A percentile compares a stretch with the other conserved stretches of the same genome.
Conservation (phyloP, 2,888 invertebrate species). For the Cerastis leucographa region DNA sequence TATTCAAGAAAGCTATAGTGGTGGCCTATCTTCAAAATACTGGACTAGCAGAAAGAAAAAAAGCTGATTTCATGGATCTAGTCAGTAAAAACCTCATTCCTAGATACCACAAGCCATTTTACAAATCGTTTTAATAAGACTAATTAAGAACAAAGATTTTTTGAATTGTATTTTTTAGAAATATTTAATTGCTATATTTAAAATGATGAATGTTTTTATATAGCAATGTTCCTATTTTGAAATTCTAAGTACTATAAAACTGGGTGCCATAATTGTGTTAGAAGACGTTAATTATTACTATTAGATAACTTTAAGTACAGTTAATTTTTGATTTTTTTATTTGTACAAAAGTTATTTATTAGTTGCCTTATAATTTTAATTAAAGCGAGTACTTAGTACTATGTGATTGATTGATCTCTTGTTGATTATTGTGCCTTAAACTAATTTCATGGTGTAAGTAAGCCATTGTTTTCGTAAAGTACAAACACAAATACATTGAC, state of each 20-base stretch:
- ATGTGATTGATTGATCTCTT: conserved; percentile 46
- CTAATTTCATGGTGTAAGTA: conserved; percentile 45
- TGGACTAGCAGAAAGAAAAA: conserved; percentile 22
- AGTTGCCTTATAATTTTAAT: conserved; percentile 42
- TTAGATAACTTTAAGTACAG: conserved; percentile 34
- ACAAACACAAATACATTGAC: too few species aligned
- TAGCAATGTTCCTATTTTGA: conserved; percentile 41
- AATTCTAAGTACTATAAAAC: conserved; percentile 25
- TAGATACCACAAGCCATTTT: conserved; percentile 26
- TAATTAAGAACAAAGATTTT: conserved; percentile 20
- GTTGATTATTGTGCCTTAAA: conserved; percentile 54
- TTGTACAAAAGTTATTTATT: conserved; percentile 34
- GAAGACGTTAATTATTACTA: conserved; percentile 37
- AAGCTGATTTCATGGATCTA: conserved; percentile 26
- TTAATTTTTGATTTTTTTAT: conserved; percentile 26
- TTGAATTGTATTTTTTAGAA: conserved; percentile 22
- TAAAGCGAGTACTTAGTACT: conserved; percentile 38
- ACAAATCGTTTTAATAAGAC: conserved; percentile 25
- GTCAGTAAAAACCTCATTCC: conserved; percentile 31
- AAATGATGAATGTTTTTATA: conserved; percentile 25
- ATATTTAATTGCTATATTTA: conserved; percentile 16
- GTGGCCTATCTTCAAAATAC: conserved; percentile 24
- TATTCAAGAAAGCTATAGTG: conserved; percentile 32
- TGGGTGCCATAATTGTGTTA: conserved; percentile 26
- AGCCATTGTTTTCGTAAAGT: conserved; percentile 33